A percentile compares a stretch with the other conserved stretches of the same genome.
Evolutionary conservation across 35 echinoderm and acorn worm genomes (phyloP).

Genomic region (Ophiothrix spiculata): DNA sequence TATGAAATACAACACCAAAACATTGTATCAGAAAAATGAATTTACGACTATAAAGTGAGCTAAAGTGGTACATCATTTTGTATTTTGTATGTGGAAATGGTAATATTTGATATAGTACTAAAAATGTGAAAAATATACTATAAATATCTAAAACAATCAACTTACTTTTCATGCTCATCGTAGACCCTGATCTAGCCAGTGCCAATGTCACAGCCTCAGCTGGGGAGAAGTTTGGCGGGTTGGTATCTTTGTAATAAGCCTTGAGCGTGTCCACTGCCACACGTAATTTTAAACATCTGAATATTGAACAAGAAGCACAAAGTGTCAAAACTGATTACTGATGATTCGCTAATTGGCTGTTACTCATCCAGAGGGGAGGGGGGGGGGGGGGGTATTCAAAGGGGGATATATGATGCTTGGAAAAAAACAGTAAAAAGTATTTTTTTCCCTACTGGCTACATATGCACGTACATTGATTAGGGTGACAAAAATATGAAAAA

Average conservation of each 20-base stretch:
- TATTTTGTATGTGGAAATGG: no score
- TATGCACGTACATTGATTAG: background rate
- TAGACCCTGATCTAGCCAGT: slow-evolving; percentile 73
- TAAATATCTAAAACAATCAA: no score
- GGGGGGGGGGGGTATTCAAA: no score
- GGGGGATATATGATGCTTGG: background rate
- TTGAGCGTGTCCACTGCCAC: slow-evolving; percentile 77
- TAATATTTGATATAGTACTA: no score
- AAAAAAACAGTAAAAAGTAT: background rate
- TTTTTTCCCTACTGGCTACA: background rate
- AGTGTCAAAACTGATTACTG: background rate
- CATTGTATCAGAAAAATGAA: no score
- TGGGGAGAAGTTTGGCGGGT: slow-evolving; percentile 21
- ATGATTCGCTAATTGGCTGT: background rate
- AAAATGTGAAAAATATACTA: no score
- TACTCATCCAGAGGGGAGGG: no score
- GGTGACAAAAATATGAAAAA: background rate
- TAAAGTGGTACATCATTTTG: no score
- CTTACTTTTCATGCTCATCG: slow-evolving; percentile 96
- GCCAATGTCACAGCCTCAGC: slow-evolving; percentile 75
- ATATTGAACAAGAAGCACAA: background rate
- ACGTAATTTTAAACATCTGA: slow-evolving; percentile 71
- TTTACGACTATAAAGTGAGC: no score
- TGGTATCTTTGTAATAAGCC: slow-evolving; percentile 62
- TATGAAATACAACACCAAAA: no score